Conservation (phyloP, 2,888 invertebrate species). For the Aromia moschata region DNA sequence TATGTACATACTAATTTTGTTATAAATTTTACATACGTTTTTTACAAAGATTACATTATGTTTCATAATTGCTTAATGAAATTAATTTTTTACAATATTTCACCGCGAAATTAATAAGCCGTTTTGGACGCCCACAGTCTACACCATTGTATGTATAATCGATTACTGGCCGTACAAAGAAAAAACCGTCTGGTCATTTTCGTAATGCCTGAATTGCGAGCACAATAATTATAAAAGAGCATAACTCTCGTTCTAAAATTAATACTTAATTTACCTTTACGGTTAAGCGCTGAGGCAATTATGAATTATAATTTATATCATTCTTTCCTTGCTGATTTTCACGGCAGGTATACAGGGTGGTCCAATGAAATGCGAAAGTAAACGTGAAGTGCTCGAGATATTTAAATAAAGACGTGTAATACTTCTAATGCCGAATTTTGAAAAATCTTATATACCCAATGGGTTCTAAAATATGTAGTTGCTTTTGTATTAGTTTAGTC, state of each 20-base stretch:
- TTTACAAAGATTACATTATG: not conserved
- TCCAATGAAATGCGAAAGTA: no score
- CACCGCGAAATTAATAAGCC: not conserved
- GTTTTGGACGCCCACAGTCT: not conserved
- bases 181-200: slow-evolving; percentile 28
- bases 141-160: slow-evolving; percentile 7
- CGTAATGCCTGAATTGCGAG: slow-evolving; percentile 37
- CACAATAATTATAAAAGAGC: slow-evolving; percentile 48
- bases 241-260: slow-evolving; percentile 53
- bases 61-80: not conserved
- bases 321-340: slow-evolving; percentile 52
- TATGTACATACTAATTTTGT: no score
- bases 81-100: not conserved
- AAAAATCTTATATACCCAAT: no score
- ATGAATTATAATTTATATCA: slow-evolving; percentile 58
- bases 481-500: no score
- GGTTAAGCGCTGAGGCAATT: slow-evolving; percentile 58
- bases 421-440: no score
- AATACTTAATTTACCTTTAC: slow-evolving; percentile 54
- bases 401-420: no score
- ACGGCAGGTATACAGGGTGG: slow-evolving; percentile 7
- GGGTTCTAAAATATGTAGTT: no score
- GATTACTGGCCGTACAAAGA: slow-evolving; percentile 7
- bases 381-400: no score
- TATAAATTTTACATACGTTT: no score